These are phyloP conservation scores for Tipula unca DNA, from an alignment of 2,888 invertebrate genomes.

Conservation along the genomic window DNA sequence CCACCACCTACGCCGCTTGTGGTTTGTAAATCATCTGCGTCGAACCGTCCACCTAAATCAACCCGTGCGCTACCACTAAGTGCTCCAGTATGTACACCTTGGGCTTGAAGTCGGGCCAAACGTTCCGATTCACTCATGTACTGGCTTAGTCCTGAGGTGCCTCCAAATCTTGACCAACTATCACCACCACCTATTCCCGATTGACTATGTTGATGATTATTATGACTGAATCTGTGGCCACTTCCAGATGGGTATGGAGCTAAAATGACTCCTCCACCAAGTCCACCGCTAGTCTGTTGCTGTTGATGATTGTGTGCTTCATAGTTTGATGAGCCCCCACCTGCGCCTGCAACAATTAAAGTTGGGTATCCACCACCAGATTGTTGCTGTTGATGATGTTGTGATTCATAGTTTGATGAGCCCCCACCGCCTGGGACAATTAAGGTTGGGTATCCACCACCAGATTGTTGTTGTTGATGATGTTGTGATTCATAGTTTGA, in stretches of 20 bases:
- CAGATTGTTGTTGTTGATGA: neutral
- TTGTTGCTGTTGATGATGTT: neutral
- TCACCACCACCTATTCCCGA: neutral
- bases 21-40: slow-evolving; percentile 22
- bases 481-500: slow-evolving; percentile 15
- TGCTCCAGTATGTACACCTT: slow-evolving; percentile 29
- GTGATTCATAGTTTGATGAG: neutral
- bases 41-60: slow-evolving; percentile 22
- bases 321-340: slow-evolving; percentile 9
- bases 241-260: neutral
- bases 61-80: slow-evolving; percentile 30
- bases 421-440: neutral
- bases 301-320: neutral
- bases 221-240: neutral
- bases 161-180: slow-evolving; percentile 19
- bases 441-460: neutral
- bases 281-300: neutral
- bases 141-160: slow-evolving; percentile 30
- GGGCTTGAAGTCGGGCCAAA: slow-evolving; percentile 35
- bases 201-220: neutral
- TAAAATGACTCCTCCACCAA: neutral
- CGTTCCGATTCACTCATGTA: slow-evolving; percentile 37
- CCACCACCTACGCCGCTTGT: slow-evolving; percentile 25
- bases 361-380: slow-evolving; percentile 9
- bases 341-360: neutral